Evolutionary conservation across 2,113 vertebrate genomes (phyloP).

Genomic region (Ondatra zibethicus): DNA sequence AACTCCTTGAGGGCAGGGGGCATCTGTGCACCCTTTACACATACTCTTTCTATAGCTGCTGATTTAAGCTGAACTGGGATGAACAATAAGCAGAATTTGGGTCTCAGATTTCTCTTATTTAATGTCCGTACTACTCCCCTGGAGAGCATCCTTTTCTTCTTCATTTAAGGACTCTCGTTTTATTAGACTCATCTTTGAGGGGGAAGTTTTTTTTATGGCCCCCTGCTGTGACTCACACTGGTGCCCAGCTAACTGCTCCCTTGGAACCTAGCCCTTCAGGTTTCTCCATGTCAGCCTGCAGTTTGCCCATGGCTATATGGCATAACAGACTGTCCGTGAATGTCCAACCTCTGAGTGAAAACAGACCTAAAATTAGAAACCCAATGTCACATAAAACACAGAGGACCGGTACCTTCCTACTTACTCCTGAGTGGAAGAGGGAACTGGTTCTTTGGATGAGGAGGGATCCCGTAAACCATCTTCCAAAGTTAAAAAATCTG

Average conservation of each 20-base stretch:
- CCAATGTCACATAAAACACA: background rate
- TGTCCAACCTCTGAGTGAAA: conserved; percentile 16
- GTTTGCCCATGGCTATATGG: background rate
- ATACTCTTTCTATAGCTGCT: background rate
- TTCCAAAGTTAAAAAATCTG: background rate
- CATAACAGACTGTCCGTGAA: background rate
- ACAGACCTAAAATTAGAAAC: conserved; percentile 37
- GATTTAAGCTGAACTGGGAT: background rate
- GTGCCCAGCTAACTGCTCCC: background rate
- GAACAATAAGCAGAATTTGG: background rate
- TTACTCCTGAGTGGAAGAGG: background rate
- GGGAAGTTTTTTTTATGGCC: background rate
- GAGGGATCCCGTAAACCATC: background rate
- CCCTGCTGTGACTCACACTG: background rate
- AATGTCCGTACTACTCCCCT: background rate
- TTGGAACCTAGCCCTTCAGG: background rate
- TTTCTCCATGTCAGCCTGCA: background rate
- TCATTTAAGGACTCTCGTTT: conserved; percentile 43
- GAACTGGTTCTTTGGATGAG: background rate
- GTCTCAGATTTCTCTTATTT: background rate
- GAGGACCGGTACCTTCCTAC: background rate
- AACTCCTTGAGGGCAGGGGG: conserved; percentile 11
- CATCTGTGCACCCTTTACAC: background rate
- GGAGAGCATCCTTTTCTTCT: background rate
- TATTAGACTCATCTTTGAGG: background rate